Evolutionary conservation across 2,888 invertebrate species (phyloP), one percentile per base, ranked within the genome.

Genomic region (Fragum sueziense): DNA sequence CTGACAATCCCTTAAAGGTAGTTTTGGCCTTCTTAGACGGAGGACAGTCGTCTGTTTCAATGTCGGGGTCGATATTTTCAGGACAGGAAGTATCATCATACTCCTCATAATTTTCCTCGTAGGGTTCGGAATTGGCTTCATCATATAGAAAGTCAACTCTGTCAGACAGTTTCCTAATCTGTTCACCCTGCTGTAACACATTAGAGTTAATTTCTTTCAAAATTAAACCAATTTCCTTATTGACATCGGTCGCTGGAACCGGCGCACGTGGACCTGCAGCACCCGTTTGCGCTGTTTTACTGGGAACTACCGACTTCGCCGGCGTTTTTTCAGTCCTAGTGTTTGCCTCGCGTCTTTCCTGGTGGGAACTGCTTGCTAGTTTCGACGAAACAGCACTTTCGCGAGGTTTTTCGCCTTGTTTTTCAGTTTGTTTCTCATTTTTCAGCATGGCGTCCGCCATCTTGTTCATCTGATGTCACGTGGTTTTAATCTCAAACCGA

Each of bases 101-200:
- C 3, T 62, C 29, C n/a, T 62, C 33, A 62, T 62, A 33, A 11
- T 31, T 29, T 57, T 57, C 9, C 31, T 31, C 29, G 33, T 62
- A 57, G 33, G 62, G 27, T 2, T 22, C 59, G 27, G 29, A 62
- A 62, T 62, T 27, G 22, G 62, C 29, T 7, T 27, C 27, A 11
- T 61, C 27, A 61, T 61, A 61, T n/a, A 62, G n/a, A 29, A n/a
- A 31, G 20, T 62, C 62, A 62, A 62, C 62, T 62, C 33, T 62
- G 6, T 62, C 33, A 31, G 62, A 29, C 9, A 6, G 34, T 9
- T 62, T 62, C 14, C 3, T n/a, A n/a, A 31, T 31, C 1, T 62
- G 25, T 33, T 62, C 62, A 31, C 62, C 62, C 17, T 62, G 62
- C n/a, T 62, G 4, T 31, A n/a, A 9, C 14, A 62, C 11, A 14